Percentiles rank a stretch among this genome's conserved stretches.
Conservation (phyloP, 30 jellyfish, hydroid and myxozoan species). For the Cassiopea andromeda region DNA sequence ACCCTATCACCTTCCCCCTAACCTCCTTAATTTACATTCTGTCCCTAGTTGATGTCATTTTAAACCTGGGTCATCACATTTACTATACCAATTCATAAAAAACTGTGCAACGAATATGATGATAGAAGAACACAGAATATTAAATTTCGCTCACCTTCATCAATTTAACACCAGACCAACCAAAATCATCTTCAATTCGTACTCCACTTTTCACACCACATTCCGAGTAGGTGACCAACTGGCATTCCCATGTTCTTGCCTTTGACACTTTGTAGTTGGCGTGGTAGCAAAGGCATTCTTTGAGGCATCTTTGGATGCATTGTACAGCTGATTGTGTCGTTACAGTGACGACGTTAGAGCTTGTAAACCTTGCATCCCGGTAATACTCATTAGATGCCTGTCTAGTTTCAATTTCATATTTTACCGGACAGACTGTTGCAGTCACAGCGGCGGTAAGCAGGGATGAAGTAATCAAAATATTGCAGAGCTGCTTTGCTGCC, state of each 20-base stretch:
- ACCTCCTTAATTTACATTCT: too few species aligned
- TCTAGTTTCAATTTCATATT: background rate
- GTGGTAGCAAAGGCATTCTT: slow-evolving; percentile 42
- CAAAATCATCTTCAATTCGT: background rate
- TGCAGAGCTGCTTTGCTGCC: background rate
- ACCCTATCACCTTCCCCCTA: too few species aligned
- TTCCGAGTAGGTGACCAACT: slow-evolving; percentile 26
- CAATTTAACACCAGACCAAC: slow-evolving; percentile 28
- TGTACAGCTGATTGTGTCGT: background rate
- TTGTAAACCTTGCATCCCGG: background rate
- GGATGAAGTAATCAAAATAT: background rate
- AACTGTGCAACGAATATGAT: too few species aligned
- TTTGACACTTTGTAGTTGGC: slow-evolving; percentile 21
- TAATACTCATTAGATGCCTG: background rate
- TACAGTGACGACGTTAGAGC: background rate
- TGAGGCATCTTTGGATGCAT: slow-evolving; percentile 34
- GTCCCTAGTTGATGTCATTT: too few species aligned
- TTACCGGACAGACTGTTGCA: slow-evolving; percentile 21
- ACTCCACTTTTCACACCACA: slow-evolving; percentile 25
- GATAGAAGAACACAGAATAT: too few species aligned
- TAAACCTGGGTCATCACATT: too few species aligned
- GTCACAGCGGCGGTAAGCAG: background rate
- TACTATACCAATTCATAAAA: too few species aligned
- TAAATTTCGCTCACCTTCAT: background rate
- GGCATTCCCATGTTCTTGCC: background rate